phyloP scores from a whole-genome alignment of 2,888 invertebrate species.

The Emesis furor region DNA sequence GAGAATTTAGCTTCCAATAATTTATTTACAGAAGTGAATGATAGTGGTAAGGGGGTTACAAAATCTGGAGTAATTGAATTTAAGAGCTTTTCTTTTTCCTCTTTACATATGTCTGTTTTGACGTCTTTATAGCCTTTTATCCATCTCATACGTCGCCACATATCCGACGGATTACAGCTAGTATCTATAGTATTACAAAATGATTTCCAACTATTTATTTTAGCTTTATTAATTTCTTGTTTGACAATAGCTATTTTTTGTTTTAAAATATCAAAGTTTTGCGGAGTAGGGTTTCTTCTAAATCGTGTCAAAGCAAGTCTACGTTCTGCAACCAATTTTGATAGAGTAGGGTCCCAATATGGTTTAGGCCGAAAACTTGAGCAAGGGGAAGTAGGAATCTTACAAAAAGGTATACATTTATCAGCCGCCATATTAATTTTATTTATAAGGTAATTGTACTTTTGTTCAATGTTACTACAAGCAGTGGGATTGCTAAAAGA shows the following conservation, averaged over 20 bases:
- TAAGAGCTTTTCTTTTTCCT: constrained; percentile 1
- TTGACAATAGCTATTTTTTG: background rate
- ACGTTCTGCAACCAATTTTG: constrained; percentile 67
- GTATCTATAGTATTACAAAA: constrained; percentile 1
- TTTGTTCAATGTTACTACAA: constrained; percentile 34
- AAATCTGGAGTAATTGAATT: background rate
- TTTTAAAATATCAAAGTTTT: constrained; percentile 50
- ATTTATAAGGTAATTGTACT: constrained; percentile 47
- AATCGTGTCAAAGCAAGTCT: constrained; percentile 63
- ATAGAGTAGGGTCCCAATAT: constrained; percentile 71
- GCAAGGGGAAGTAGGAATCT: constrained; percentile 49
- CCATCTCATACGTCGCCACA: constrained; percentile 3
- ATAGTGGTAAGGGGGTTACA: background rate
- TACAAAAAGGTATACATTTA: constrained; percentile 56
- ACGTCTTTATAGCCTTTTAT: background rate
- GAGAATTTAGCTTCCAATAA: background rate
- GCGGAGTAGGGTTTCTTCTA: constrained; percentile 69
- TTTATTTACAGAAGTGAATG: background rate
- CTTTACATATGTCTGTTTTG: background rate
- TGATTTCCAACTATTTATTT: constrained; percentile 2
- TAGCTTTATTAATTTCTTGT: background rate
- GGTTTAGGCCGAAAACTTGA: constrained; percentile 65
- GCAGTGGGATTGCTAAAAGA: background rate
- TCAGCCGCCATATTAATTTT: constrained; percentile 52
- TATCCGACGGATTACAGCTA: background rate